Percentiles rank a stretch among this genome's conserved stretches.
Evolutionary conservation across 2,888 invertebrate genomes (phyloP).

Genomic region (Carpatolechia fugitivella): DNA sequence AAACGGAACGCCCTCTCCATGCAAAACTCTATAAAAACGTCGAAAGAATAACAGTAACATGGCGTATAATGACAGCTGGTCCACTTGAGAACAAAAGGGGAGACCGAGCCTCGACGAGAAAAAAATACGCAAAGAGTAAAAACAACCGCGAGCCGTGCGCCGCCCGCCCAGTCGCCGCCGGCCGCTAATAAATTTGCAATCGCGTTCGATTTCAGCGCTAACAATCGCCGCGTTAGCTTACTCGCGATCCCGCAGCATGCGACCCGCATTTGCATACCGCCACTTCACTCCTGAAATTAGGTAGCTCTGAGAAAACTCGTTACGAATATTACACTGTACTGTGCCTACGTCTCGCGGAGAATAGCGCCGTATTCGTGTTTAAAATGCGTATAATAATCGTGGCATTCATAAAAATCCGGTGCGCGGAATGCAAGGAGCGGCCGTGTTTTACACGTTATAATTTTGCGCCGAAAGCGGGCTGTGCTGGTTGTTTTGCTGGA

Average conservation of each 20-base stretch:
- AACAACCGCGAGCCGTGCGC: slow-evolving; percentile 68
- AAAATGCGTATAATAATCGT: slow-evolving; percentile 78
- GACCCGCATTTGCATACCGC: slow-evolving; percentile 34
- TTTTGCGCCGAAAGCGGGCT: slow-evolving; percentile 74
- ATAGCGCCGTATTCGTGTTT: slow-evolving; percentile 75
- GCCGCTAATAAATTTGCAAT: slow-evolving; percentile 77
- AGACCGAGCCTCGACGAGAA: slow-evolving; percentile 74
- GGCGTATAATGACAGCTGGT: slow-evolving; percentile 81
- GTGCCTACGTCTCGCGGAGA: slow-evolving; percentile 65
- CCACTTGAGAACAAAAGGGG: slow-evolving; percentile 80
- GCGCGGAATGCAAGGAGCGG: slow-evolving; percentile 74
- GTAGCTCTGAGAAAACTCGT: slow-evolving; percentile 75
- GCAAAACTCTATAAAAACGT: slow-evolving; percentile 78
- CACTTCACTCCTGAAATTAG: slow-evolving; percentile 70
- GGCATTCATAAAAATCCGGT: slow-evolving; percentile 76
- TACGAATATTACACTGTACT: slow-evolving; percentile 64
- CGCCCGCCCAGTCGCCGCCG: slow-evolving; percentile 40
- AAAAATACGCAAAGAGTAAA: slow-evolving; percentile 76
- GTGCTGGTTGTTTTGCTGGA: slow-evolving; percentile 66
- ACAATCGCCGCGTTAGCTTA: slow-evolving; percentile 47
- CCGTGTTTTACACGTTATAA: slow-evolving; percentile 79
- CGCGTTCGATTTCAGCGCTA: slow-evolving; percentile 61
- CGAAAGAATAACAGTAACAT: slow-evolving; percentile 79
- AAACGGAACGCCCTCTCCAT: slow-evolving; percentile 74
- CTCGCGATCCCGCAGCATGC: slow-evolving; percentile 48